Evolutionary conservation across 1,140 invertebrate species (phyloP), one percentile per base, ranked within the genome.

Genomic region (Zaprionus lachaisei): DNA sequence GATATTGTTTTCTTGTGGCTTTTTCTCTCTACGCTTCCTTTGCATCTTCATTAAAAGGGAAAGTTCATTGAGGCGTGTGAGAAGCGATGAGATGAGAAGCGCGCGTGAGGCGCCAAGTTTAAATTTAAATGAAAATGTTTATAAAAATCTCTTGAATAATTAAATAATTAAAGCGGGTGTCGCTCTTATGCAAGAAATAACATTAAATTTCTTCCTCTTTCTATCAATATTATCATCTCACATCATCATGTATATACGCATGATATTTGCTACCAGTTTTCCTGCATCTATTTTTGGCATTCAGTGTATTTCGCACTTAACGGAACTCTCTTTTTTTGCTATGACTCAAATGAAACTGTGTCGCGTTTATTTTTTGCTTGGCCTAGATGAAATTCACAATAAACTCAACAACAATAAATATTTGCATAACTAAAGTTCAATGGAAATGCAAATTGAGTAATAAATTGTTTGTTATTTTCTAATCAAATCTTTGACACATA

Each of bases 11-110:
- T 44, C 2, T 68, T 74, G 68, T 69, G 79, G 69, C 83, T 86
- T 77, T 83, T 75, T 72, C 83, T 86, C 83, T 71, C 15, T n/a
- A 61, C 55, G 55, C 71, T 68, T 84, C 84, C 81, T 87, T 87
- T 79, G 84, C 81, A 89, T 87, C 84, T 87, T 87, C 84, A 84
- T 87, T 87, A 77, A 87, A 89, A 89, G 84, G 84, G 84, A 89
- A 89, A 89, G 84, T 89, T 81, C 85, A 89, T 84, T 87, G 81
- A 87, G 73, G 81, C 65, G 71, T 54, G 56, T 24, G 26, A n/a
- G n/a, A n/a, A n/a, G n/a, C n/a, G n/a, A n/a, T 9, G 26, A 1
- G 26, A 7, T 7, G 26, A 28, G 26, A 28, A 28, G 26, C 31
- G 61, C 20, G 22, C 9, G 26, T 67, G 51, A 57, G 65, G 38